Conservation (phyloP, 2,797 vertebrate genomes). For the Otolemur crassicaudatus region DNA sequence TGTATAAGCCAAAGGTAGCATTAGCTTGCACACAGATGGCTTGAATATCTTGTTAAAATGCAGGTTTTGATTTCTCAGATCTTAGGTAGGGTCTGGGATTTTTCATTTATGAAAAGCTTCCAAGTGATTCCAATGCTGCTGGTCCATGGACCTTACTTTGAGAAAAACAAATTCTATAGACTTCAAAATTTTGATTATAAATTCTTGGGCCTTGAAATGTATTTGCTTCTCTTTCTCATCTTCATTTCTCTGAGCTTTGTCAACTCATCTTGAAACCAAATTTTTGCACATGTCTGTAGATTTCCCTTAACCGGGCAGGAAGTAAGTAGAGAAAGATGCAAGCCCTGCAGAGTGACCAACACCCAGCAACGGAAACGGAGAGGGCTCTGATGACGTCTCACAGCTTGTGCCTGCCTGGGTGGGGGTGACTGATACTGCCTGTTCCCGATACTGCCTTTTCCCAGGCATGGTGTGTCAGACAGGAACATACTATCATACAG, state of each 20-base stretch:
- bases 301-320: slow-evolving; percentile 57
- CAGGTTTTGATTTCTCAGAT: background rate
- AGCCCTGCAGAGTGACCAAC: slow-evolving; percentile 32
- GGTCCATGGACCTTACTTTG: background rate
- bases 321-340: slow-evolving; percentile 50
- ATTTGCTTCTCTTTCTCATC: background rate
- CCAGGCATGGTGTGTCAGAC: slow-evolving; percentile 71
- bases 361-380: slow-evolving; percentile 63
- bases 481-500: slow-evolving; percentile 80
- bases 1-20: background rate
- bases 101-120: background rate
- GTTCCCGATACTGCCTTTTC: slow-evolving; percentile 78
- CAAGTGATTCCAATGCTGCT: background rate
- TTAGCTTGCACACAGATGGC: background rate
- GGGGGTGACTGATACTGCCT: slow-evolving; percentile 47
- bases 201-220: background rate
- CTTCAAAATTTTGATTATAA: slow-evolving; percentile 44
- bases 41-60: background rate
- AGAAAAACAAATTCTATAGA: background rate
- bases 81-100: background rate
- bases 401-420: background rate
- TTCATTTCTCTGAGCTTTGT: slow-evolving; percentile 48
- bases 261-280: slow-evolving; percentile 66
- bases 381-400: slow-evolving; percentile 60
- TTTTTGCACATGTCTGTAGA: slow-evolving; percentile 39